These are phyloP conservation scores for Julus scanicus DNA, from an alignment of 2,888 invertebrate genomes.

Conservation along the genomic window DNA sequence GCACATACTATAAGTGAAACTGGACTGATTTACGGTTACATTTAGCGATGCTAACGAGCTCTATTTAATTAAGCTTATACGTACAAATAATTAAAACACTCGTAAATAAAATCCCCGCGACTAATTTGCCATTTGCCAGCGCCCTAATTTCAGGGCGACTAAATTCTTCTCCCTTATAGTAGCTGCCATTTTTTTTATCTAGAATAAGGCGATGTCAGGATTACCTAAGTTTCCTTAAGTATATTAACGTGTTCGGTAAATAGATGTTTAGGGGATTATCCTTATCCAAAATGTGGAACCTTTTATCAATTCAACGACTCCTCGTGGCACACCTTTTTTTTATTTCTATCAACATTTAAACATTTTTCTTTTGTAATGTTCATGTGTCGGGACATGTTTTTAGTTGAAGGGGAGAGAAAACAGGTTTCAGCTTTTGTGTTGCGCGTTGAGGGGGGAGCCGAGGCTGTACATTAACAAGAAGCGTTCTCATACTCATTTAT, in stretches of 20 bases:
- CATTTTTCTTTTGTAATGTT: constrained; percentile 12
- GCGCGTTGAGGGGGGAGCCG: not conserved
- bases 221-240: constrained; percentile 12
- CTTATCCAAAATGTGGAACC: constrained; percentile 9
- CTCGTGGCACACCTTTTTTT: not conserved
- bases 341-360: constrained; percentile 11
- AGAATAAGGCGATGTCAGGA: not conserved
- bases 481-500: constrained; percentile 24
- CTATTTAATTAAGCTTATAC: not conserved
- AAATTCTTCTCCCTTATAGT: not conserved
- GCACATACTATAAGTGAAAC: not conserved
- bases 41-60: not conserved
- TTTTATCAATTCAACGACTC: constrained; percentile 36
- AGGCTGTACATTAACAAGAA: constrained; percentile 31
- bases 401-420: not conserved
- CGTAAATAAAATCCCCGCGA: not conserved
- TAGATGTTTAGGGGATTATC: constrained; percentile 43
- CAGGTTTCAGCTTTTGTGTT: constrained; percentile 45
- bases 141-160: not conserved
- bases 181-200: not conserved
- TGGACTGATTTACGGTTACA: not conserved
- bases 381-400: constrained; percentile 23
- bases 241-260: constrained; percentile 45
- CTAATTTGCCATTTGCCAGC: constrained; percentile 40
- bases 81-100: constrained; percentile 6